A percentile compares a stretch with the other conserved stretches of the same genome.
phyloP scores from a whole-genome alignment of 2,113 vertebrate species.

The Pan paniscus region DNA sequence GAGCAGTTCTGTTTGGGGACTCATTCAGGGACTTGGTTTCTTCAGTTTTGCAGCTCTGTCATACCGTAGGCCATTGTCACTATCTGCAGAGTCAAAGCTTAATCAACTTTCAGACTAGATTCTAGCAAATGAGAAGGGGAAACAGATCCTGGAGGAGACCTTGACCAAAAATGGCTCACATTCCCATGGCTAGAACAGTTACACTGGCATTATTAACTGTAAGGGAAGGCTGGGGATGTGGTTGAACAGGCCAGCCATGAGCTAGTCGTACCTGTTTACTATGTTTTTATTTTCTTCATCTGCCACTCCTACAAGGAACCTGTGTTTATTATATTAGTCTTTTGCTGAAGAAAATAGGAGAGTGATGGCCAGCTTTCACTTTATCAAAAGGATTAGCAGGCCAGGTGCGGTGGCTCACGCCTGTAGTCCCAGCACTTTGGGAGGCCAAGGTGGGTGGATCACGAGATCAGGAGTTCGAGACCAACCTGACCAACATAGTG shows the following conservation, averaged over 20 bases:
- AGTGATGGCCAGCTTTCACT: neutral
- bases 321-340: neutral
- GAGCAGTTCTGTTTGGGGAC: too few relatives aligned
- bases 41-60: neutral
- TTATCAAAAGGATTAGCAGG: neutral
- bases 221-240: too few relatives aligned
- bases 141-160: neutral
- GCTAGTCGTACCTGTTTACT: too few relatives aligned
- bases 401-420: too few relatives aligned
- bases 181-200: too few relatives aligned
- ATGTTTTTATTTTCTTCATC: neutral
- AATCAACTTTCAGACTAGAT: neutral
- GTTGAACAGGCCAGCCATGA: too few relatives aligned
- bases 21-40: neutral
- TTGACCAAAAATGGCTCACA: neutral
- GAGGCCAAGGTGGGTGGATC: too few relatives aligned
- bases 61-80: neutral
- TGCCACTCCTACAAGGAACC: neutral
- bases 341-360: neutral
- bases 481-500: too few relatives aligned
- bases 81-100: neutral
- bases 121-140: neutral
- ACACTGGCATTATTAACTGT: too few relatives aligned
- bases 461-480: too few relatives aligned
- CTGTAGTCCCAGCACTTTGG: too few relatives aligned